Evolutionary conservation across 2,888 invertebrate species (phyloP).

Genomic region (Argyresthia albistria): DNA sequence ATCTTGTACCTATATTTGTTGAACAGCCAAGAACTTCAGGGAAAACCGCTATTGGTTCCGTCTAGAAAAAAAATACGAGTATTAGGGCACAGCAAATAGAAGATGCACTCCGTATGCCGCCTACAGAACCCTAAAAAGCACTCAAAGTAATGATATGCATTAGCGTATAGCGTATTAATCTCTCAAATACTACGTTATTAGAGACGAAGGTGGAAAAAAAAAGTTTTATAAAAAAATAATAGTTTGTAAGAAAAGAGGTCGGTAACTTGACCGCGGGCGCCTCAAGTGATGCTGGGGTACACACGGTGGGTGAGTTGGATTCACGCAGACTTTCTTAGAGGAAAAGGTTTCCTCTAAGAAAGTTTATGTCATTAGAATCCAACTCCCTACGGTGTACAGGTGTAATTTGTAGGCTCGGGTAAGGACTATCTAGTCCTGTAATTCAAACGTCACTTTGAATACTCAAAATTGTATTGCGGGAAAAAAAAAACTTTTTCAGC

Average conservation of each 20-base stretch:
- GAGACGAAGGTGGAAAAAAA: conserved; percentile 32
- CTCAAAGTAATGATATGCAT: conserved; percentile 65
- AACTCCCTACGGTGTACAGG: no score
- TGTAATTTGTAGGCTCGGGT: no score
- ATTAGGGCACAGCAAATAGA: no score
- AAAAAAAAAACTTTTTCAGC: no score
- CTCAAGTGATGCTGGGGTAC: conserved; percentile 13
- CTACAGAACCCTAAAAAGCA: conserved; percentile 24
- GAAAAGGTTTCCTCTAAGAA: not conserved
- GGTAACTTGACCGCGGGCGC: conserved; percentile 47
- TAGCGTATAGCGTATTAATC: conserved; percentile 52
- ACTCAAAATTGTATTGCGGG: no score
- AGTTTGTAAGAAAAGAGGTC: conserved; percentile 42
- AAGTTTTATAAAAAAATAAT: conserved; percentile 24
- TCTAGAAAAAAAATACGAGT: no score
- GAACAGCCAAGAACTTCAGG: no score
- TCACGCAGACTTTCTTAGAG: not conserved
- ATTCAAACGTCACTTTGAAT: no score
- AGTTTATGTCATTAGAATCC: no score
- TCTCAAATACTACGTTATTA: conserved; percentile 52
- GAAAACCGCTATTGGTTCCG: no score
- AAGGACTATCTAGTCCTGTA: no score
- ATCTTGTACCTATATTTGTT: no score
- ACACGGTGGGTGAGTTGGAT: conserved; percentile 13
- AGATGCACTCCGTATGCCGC: not conserved